Base-by-base conservation (phyloP, 2,113 vertebrate genomes). In the Copsychus sechellarum region DNA sequence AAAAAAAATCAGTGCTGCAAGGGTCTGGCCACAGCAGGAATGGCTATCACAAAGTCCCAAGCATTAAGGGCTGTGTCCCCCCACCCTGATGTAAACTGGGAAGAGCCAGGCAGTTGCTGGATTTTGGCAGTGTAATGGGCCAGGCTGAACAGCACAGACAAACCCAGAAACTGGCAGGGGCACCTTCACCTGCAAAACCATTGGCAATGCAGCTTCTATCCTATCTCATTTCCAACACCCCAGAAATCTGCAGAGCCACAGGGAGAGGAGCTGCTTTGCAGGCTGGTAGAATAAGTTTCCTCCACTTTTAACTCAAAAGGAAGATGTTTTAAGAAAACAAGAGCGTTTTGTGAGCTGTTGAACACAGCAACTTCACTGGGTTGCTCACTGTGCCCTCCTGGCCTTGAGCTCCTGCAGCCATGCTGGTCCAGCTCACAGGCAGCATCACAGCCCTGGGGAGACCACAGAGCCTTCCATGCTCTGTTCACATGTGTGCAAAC, bases 301-400 rank as follows among this genome's bases (percentile, higher is more conserved):
- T 73, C 38, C 10, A 7, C 53, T 83, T n/a, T 48, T 28, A 45
- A 8, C 13, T 62, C 38, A 47, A 87, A 67, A 40, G 20, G 23
- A 62, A 38, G 53, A 22, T 17, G 18, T 38, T 83, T 69, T 34
- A 87, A 53, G 36, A 57, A 57, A 87, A 90, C 6, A n/a, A 38
- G 40, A 51, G 38, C 45, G 31, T 84, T 51, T 70, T 0, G 4
- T 9, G 42, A 90, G 26, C 60, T 61, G 36, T 26, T 74, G 70
- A 72, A 91, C 0, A 0, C 5, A 18, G 40, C 3, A 6, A 17
- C 17, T 72, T 43, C 42, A 38, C 34, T 0, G 1, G 9, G 42
- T 69, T 47, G 29, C 65, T 47, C 54, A n/a, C n/a, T 0, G 0
- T 38, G 29, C 29, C 69, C 60, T 40, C 24, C 36, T 1, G 3